These are phyloP conservation scores for Melanostoma scalare DNA, from an alignment of 2,888 invertebrate genomes.

Conservation along the genomic window DNA sequence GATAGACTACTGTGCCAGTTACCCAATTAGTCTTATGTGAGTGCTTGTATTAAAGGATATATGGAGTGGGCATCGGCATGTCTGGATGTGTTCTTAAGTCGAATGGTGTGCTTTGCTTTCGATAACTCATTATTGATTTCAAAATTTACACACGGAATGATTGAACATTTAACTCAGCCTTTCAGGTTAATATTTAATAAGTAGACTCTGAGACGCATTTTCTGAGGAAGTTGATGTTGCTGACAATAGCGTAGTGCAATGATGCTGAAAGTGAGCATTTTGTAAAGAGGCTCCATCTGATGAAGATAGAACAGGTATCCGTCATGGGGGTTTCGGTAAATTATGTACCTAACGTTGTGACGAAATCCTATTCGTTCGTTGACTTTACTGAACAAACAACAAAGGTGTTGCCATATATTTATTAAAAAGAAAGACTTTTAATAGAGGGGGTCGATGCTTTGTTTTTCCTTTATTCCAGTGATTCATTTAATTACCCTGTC, in stretches of 20 bases:
- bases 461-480: too few species aligned
- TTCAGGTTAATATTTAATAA: constrained; percentile 43
- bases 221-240: not conserved
- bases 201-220: not conserved
- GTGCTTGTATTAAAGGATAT: not conserved
- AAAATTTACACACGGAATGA: too few species aligned
- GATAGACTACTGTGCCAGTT: constrained; percentile 41
- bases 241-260: constrained; percentile 37
- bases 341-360: not conserved
- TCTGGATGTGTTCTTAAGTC: not conserved
- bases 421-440: too few species aligned
- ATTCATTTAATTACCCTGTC: too few species aligned
- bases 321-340: not conserved
- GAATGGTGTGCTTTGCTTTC: too few species aligned
- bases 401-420: too few species aligned
- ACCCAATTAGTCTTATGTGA: constrained; percentile 43
- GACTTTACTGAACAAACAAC: not conserved
- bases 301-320: constrained; percentile 42
- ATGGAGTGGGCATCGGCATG: not conserved
- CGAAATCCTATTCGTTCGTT: constrained; percentile 29
- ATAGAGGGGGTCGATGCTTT: too few species aligned
- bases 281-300: constrained; percentile 23
- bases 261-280: constrained; percentile 41
- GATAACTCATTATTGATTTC: too few species aligned
- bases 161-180: too few species aligned